These are phyloP conservation scores for Glyptemys insculpta DNA, from an alignment of 2,797 vertebrate species.

Conservation along the genomic window DNA sequence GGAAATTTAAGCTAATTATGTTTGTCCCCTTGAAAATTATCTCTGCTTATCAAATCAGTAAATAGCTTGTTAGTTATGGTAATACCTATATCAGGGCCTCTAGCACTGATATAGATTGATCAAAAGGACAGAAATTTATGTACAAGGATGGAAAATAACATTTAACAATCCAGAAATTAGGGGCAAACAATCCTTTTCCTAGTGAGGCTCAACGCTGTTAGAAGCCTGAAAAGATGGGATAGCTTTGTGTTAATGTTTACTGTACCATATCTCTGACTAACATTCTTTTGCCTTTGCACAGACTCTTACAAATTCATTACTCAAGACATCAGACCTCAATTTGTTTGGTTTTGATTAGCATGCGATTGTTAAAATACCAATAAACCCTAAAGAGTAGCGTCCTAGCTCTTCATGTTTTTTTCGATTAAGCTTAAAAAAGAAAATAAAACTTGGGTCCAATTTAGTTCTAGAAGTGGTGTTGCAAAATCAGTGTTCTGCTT, in stretches of 20 bases:
- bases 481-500: not conserved
- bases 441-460: not conserved
- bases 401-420: not conserved
- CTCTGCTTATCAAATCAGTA: not conserved
- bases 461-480: not conserved
- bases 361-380: not conserved
- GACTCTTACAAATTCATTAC: not conserved
- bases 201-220: not conserved
- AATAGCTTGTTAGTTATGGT: not conserved
- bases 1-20: conserved; percentile 27
- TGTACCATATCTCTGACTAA: not conserved
- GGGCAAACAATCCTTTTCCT: not conserved
- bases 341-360: not conserved
- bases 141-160: not conserved
- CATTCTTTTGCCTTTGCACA: fast-evolving
- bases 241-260: not conserved
- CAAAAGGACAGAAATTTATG: not conserved
- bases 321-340: not conserved
- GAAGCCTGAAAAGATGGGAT: not conserved
- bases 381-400: not conserved
- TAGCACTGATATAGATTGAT: not conserved
- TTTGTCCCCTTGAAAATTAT: conserved; percentile 27
- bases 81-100: not conserved
- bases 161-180: not conserved
- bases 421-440: not conserved